These are phyloP conservation scores for Oxytorus armatus DNA, from an alignment of 2,888 invertebrate species.

Conservation along the genomic window DNA sequence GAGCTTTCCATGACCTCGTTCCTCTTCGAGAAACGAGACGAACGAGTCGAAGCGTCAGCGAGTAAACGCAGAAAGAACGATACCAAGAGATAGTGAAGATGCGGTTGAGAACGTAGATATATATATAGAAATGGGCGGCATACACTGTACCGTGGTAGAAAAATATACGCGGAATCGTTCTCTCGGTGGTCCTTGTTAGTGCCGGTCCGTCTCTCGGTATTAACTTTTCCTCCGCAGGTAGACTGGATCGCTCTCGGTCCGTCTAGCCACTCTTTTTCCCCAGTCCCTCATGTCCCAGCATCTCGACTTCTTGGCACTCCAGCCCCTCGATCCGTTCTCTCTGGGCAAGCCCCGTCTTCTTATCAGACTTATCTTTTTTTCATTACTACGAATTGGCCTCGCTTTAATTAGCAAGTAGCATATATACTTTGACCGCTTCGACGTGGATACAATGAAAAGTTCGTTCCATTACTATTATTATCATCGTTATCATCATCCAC, in stretches of 20 bases:
- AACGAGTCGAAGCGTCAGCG: slow-evolving; percentile 17
- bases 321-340: slow-evolving; percentile 5
- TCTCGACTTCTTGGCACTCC: slow-evolving; percentile 47
- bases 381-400: slow-evolving; percentile 56
- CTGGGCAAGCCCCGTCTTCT: slow-evolving; percentile 44
- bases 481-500: not conserved
- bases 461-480: slow-evolving; percentile 28
- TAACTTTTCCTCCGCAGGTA: slow-evolving; percentile 63
- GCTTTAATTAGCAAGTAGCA: slow-evolving; percentile 55
- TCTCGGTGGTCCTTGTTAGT: slow-evolving; percentile 59
- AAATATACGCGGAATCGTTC: slow-evolving; percentile 30
- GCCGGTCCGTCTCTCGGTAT: slow-evolving; percentile 58
- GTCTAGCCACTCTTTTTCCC: slow-evolving; percentile 16
- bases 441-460: slow-evolving; percentile 43
- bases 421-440: slow-evolving; percentile 22
- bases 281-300: slow-evolving; percentile 36
- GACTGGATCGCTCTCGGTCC: slow-evolving; percentile 32
- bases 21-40: slow-evolving; percentile 5
- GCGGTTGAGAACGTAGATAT: slow-evolving; percentile 29
- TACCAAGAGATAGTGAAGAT: slow-evolving; percentile 24
- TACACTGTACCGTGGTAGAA: slow-evolving; percentile 7
- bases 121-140: slow-evolving; percentile 17
- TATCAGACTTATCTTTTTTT: slow-evolving; percentile 63
- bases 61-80: slow-evolving; percentile 20
- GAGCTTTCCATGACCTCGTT: slow-evolving; percentile 56